Evolutionary conservation across 2,797 vertebrate genomes (phyloP).

Genomic region (Chelonia mydas): DNA sequence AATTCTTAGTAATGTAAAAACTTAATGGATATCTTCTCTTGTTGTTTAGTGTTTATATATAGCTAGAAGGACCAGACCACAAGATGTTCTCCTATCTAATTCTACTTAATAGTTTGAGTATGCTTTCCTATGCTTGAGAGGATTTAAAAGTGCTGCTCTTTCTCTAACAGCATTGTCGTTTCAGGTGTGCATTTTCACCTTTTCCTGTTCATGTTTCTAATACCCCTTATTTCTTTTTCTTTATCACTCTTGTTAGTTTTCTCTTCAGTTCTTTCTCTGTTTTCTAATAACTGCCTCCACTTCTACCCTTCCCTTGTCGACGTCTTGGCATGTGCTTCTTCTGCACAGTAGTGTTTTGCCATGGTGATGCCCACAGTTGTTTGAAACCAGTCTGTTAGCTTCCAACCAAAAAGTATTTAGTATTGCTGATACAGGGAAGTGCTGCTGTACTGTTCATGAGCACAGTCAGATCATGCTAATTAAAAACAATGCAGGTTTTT

Average conservation of each 20-base stretch:
- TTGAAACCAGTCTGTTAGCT: neutral
- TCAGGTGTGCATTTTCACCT: neutral
- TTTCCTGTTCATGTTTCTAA: neutral
- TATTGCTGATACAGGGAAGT: neutral
- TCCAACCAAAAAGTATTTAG: neutral
- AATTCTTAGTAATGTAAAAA: neutral
- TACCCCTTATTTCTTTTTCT: conserved; percentile 4
- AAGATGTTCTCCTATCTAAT: rapidly evolving
- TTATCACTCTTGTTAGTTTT: neutral
- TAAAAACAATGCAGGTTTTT: neutral
- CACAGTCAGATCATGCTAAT: neutral
- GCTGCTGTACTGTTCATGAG: neutral
- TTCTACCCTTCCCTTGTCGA: neutral
- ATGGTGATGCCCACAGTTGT: neutral
- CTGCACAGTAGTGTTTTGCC: neutral
- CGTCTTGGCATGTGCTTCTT: neutral
- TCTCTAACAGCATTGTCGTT: neutral
- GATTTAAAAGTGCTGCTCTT: neutral
- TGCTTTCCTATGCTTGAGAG: neutral
- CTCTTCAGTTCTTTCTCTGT: neutral
- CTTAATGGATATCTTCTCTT: neutral
- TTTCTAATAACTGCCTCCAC: neutral
- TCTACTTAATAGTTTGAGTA: neutral
- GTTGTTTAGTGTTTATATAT: neutral
- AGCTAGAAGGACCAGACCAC: neutral